Percentiles rank a stretch among this genome's conserved stretches.
Evolutionary conservation across 1,140 invertebrate species (phyloP).

Genomic region (Trichonephila inaurata): DNA sequence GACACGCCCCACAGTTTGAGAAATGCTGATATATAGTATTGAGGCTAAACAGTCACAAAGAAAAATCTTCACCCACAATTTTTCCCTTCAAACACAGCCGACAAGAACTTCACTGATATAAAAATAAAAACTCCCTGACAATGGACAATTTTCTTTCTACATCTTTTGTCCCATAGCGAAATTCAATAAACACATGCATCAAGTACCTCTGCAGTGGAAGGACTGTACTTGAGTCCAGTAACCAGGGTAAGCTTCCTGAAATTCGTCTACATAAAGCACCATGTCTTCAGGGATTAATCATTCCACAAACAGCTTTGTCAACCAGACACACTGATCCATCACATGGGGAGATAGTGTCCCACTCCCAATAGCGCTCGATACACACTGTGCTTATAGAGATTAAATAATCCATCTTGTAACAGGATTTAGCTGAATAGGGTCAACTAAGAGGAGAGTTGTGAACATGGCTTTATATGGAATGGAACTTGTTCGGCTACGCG

Average conservation of each 20-base stretch:
- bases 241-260: background rate
- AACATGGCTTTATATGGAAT: no score
- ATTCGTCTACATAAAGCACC: background rate
- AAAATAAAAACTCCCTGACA: background rate
- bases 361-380: background rate
- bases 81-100: no score
- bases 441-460: background rate
- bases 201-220: background rate
- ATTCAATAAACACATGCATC: constrained; percentile 1
- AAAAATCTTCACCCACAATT: no score
- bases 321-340: constrained; percentile 14
- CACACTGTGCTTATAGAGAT: background rate
- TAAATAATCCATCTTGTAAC: constrained; percentile 20
- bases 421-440: background rate
- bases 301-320: constrained; percentile 14
- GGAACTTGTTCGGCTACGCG: no score
- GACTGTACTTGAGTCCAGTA: background rate
- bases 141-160: background rate
- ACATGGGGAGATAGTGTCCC: background rate
- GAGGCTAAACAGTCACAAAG: no score
- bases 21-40: no score
- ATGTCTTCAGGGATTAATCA: constrained; percentile 11
- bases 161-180: background rate
- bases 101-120: no score
- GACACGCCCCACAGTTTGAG: no score